Conservation (phyloP, 2,113 vertebrate genomes). For the Dendrocopos noguchii region DNA sequence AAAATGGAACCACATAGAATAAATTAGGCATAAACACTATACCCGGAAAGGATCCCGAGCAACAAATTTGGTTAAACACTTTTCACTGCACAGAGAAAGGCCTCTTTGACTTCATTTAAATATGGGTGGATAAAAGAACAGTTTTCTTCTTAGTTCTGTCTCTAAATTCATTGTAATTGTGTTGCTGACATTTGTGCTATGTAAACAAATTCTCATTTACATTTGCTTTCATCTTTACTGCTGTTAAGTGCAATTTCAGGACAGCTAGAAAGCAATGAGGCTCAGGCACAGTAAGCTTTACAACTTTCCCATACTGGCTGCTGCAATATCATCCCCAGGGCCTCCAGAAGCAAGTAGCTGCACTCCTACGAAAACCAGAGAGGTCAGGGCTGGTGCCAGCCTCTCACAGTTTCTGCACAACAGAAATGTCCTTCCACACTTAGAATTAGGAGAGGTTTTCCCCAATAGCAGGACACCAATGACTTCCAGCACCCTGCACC, state of each 20-base stretch:
- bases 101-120: neutral
- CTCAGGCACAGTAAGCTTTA: neutral
- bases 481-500: neutral
- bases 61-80: slow-evolving; percentile 1
- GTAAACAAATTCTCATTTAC: slow-evolving; percentile 34
- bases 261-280: neutral
- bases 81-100: neutral
- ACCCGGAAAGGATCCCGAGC: slow-evolving; percentile 12
- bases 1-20: slow-evolving; percentile 20
- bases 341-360: neutral
- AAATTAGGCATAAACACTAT: slow-evolving; percentile 1
- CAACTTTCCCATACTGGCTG: neutral
- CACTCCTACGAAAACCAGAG: neutral
- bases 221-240: slow-evolving; percentile 47
- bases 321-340: neutral
- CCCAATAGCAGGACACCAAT: neutral
- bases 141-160: slow-evolving; percentile 2
- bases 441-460: neutral
- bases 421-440: neutral
- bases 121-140: slow-evolving; percentile 50
- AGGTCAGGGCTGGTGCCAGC: neutral
- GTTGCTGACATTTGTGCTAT: neutral
- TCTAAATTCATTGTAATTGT: slow-evolving; percentile 30
- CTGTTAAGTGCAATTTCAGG: neutral
- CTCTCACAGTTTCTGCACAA: accelerated